Conservation (phyloP, 1,140 invertebrate species). For the Drosophila kohkoa region DNA sequence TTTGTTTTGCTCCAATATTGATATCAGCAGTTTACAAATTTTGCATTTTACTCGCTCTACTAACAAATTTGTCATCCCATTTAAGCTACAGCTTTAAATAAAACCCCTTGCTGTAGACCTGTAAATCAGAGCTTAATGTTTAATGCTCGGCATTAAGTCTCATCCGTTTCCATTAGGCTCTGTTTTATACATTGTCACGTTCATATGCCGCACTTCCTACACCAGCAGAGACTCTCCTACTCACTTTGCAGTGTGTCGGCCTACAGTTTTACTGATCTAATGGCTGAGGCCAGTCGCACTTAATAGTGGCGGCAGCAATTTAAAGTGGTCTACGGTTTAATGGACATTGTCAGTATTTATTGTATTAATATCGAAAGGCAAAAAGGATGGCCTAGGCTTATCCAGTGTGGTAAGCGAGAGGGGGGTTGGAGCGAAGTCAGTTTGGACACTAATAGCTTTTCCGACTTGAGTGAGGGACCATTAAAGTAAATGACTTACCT, state of each 20-base stretch:
- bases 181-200: constrained; percentile 35
- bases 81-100: constrained; percentile 1
- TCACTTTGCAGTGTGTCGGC: neutral
- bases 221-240: neutral
- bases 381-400: constrained; percentile 3
- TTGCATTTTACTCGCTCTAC: neutral
- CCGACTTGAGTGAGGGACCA: constrained; percentile 17
- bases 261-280: constrained; percentile 32
- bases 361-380: constrained; percentile 68
- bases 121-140: constrained; percentile 20
- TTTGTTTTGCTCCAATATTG: neutral
- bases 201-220: constrained; percentile 14
- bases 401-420: neutral
- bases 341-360: constrained; percentile 75
- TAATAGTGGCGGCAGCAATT: constrained; percentile 53
- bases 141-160: constrained; percentile 4
- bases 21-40: neutral
- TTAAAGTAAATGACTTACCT: constrained; percentile 87
- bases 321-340: constrained; percentile 72
- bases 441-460: constrained; percentile 42
- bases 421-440: no score
- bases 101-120: constrained; percentile 13
- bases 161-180: constrained; percentile 19
- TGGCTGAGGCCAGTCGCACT: constrained; percentile 36
- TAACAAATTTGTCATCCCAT: neutral